Conservation (phyloP, 2,888 invertebrate species). For the Eristalis arbustorum region DNA sequence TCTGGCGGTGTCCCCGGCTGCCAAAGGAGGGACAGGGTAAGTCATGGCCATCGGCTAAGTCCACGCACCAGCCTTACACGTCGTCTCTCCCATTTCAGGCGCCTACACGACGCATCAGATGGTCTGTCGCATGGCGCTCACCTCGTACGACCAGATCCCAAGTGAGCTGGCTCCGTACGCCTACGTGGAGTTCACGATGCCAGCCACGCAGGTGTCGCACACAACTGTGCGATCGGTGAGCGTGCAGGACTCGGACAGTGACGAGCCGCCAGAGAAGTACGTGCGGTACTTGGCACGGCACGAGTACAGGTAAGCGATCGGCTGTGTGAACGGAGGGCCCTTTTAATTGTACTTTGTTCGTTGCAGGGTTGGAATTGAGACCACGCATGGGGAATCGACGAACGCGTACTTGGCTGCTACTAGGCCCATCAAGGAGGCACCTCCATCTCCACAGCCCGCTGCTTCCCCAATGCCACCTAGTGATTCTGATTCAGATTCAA, state of each 20-base stretch:
- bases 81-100: constrained; percentile 82
- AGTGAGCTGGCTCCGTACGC: constrained; percentile 93
- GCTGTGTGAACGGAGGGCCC: background rate
- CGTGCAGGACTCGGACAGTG: constrained; percentile 91
- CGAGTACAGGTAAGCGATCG: constrained; percentile 88
- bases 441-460: constrained; percentile 77
- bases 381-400: constrained; percentile 87
- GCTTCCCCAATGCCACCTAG: constrained; percentile 80
- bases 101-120: constrained; percentile 99
- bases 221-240: constrained; percentile 97
- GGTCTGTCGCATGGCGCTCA: constrained; percentile 95
- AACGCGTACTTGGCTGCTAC: constrained; percentile 86
- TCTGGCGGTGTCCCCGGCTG: constrained; percentile 98
- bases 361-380: constrained; percentile 92
- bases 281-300: constrained; percentile 97
- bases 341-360: background rate
- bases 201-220: constrained; percentile 96
- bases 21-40: constrained; percentile 99
- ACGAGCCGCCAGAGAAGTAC: constrained; percentile 98
- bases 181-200: constrained; percentile 99
- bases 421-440: constrained; percentile 78
- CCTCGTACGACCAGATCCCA: constrained; percentile 98
- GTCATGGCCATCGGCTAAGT: no score
- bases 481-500: constrained; percentile 83
- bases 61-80: no score